Evolutionary conservation across 2,888 invertebrate genomes (phyloP), one percentile per base, ranked within the genome.

Genomic region (Lithophane leautieri): DNA sequence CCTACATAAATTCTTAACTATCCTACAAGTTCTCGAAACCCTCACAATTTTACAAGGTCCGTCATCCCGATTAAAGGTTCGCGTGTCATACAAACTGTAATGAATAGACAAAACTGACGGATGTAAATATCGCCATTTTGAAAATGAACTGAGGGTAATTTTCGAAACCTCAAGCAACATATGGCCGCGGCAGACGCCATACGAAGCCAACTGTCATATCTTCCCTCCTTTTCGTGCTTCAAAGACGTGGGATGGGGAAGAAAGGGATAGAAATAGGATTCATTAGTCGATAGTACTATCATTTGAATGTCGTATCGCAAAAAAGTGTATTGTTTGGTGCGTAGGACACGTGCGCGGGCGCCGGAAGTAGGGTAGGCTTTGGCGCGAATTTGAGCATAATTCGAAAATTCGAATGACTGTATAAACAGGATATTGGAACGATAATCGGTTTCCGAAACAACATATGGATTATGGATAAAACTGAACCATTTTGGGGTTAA

Each of bases 101-200:
- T 94, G 91, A 94, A 95, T 95, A 94, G 95, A 94, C 93, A 91
- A 94, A 91, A 92, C 89, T 87, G 88, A 89, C 84, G 65, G 85
- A 89, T 84, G 83, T 84, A 87, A 90, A 89, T 91, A 92, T 94
- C 91, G 94, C 93, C 94, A 94, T 94, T 93, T 94, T 91, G 85
- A 89, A 90, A 88, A 91, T 89, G 91, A 90, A 91, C 90, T 91
- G 87, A 86, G 92, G 92, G 94, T 94, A 96, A 95, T 96, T 96
- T 96, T 92, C 93, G 90, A 94, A 96, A 96, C 96, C 96, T 96
- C 96, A 96, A 95, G 91, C 94, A 94, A 89, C 96, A 96, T 96
- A 96, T 96, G 96, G 96, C 90, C 83, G 91, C 93, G 93, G 96
- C 96, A 96, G 95, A 96, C 96, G 96, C 96, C 94, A 94, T 92